A percentile compares a stretch with the other conserved stretches of the same genome.
These are phyloP conservation scores for Helicoverpa armigera DNA, from an alignment of 1,140 invertebrate genomes.

Conservation along the genomic window DNA sequence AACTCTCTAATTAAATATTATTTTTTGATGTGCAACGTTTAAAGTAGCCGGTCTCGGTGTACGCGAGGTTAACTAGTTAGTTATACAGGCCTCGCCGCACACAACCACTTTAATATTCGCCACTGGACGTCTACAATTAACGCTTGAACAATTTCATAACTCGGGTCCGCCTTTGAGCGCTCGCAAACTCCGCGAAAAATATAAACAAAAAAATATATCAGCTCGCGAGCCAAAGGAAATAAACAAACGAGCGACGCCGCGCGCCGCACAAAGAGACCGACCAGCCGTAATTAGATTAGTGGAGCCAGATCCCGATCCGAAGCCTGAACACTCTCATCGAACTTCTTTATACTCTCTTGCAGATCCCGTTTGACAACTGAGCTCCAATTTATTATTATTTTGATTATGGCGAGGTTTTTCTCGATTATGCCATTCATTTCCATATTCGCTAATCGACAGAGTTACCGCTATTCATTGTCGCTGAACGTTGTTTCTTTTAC, in stretches of 20 bases:
- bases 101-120: conserved; percentile 82
- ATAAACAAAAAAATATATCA: conserved; percentile 73
- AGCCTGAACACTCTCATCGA: conserved; percentile 52
- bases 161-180: conserved; percentile 80
- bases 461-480: neutral
- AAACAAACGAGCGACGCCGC: conserved; percentile 72
- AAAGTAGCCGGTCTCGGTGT: conserved; percentile 52
- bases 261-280: conserved; percentile 71
- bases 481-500: neutral
- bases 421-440: conserved; percentile 38
- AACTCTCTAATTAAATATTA: conserved; percentile 78
- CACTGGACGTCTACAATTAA: conserved; percentile 83
- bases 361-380: conserved; percentile 57
- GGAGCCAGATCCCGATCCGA: conserved; percentile 55
- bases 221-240: conserved; percentile 65
- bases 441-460: conserved; percentile 31
- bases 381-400: conserved; percentile 52
- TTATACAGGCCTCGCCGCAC: conserved; percentile 70
- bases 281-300: conserved; percentile 77
- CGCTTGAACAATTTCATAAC: conserved; percentile 84
- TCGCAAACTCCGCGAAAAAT: conserved; percentile 69
- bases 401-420: conserved; percentile 29
- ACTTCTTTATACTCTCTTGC: conserved; percentile 58
- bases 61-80: conserved; percentile 75
- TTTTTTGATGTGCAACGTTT: conserved; percentile 68